Conservation (phyloP, 1,140 invertebrate genomes). For the Propsilocerus akamusi region DNA sequence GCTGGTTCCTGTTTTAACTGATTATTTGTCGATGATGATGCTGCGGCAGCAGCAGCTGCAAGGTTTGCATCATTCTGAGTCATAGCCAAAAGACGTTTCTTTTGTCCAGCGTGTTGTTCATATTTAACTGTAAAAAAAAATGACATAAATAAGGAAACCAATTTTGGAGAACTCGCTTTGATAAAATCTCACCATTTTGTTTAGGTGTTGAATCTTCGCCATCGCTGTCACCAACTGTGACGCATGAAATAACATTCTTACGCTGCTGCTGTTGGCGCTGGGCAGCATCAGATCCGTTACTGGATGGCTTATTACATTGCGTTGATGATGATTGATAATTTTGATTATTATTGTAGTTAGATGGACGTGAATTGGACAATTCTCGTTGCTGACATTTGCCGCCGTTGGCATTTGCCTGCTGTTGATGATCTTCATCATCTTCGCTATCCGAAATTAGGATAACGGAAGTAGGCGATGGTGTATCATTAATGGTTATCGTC, state of each 20-base stretch:
- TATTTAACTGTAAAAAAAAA: slow-evolving; percentile 21
- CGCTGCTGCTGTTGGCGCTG: slow-evolving; percentile 20
- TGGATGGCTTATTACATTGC: slow-evolving; percentile 10
- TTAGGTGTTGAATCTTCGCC: slow-evolving; percentile 40
- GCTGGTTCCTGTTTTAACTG: slow-evolving; percentile 21
- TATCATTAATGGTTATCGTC: slow-evolving; percentile 79
- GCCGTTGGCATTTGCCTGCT: slow-evolving; percentile 21
- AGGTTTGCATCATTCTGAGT: slow-evolving; percentile 49
- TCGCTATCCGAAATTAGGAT: slow-evolving; percentile 95
- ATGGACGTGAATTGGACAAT: background rate
- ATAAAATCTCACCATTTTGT: slow-evolving; percentile 19
- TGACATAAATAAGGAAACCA: slow-evolving; percentile 2
- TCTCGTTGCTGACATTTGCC: slow-evolving; percentile 8
- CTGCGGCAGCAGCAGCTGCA: slow-evolving; percentile 1
- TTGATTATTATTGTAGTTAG: slow-evolving; percentile 5
- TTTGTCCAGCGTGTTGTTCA: slow-evolving; percentile 40
- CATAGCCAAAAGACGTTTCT: slow-evolving; percentile 66
- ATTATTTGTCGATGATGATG: slow-evolving; percentile 1
- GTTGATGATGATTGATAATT: slow-evolving; percentile 9
- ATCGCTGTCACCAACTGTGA: slow-evolving; percentile 65
- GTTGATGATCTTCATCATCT: slow-evolving; percentile 41
- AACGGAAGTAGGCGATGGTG: slow-evolving; percentile 82
- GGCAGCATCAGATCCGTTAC: slow-evolving; percentile 5
- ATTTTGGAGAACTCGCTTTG: slow-evolving; percentile 11
- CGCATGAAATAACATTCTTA: slow-evolving; percentile 61